Percentiles rank a stretch among this genome's conserved stretches.
Evolutionary conservation across 2,888 invertebrate genomes (phyloP).

Genomic region (Caenorhabditis doughertyi): DNA sequence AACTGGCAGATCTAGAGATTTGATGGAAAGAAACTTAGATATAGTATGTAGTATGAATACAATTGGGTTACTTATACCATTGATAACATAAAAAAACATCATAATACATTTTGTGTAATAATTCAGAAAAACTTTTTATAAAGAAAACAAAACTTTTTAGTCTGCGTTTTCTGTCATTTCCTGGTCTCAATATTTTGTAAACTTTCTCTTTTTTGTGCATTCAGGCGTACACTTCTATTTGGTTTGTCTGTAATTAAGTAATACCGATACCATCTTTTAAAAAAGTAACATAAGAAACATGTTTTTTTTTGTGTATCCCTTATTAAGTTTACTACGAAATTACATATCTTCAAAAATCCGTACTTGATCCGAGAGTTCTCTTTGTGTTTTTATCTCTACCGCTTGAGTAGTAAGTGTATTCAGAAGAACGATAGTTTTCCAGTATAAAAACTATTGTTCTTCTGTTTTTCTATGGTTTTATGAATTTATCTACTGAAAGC

Average conservation of each 20-base stretch:
- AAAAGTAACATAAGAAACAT: background rate
- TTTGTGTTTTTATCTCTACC: too few species aligned
- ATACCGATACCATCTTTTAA: background rate
- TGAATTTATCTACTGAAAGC: too few species aligned
- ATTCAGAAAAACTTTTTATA: background rate
- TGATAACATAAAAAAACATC: background rate
- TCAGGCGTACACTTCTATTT: background rate
- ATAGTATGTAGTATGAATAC: background rate
- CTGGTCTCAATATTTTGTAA: background rate
- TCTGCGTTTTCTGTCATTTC: background rate
- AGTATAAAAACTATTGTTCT: too few species aligned
- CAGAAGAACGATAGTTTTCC: too few species aligned
- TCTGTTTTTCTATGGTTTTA: too few species aligned
- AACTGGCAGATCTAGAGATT: slow-evolving; percentile 48
- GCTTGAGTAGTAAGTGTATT: too few species aligned
- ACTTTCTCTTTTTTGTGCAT: background rate
- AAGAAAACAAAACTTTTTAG: background rate
- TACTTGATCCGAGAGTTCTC: too few species aligned
- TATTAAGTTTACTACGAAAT: too few species aligned
- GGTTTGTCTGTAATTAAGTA: background rate
- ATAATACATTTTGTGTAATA: background rate
- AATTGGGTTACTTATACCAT: slow-evolving; percentile 4
- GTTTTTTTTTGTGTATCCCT: background rate
- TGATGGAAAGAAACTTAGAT: slow-evolving; percentile 26
- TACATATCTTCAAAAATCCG: too few species aligned